These are phyloP conservation scores for Antigone vipio DNA, from an alignment of 2,113 vertebrate species.

Conservation along the genomic window DNA sequence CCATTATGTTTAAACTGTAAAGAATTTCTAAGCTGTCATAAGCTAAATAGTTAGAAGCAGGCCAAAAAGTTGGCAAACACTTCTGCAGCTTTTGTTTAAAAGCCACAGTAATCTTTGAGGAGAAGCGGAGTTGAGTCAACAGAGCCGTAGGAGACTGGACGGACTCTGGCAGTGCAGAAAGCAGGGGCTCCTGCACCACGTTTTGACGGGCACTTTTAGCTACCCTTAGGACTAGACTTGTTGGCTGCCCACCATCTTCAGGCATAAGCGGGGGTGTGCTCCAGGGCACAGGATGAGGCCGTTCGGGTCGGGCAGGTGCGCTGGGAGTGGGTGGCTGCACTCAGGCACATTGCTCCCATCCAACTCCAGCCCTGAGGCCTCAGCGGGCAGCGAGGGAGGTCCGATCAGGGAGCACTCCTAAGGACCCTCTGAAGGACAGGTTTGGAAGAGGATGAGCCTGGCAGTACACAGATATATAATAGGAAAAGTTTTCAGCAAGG, in stretches of 20 bases:
- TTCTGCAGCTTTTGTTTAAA: background rate
- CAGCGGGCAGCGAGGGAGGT: background rate
- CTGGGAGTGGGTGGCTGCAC: accelerated
- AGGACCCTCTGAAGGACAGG: background rate
- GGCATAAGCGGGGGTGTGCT: background rate
- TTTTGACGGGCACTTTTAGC: background rate
- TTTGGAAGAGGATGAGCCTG: background rate
- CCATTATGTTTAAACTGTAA: background rate
- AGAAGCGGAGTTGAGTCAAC: background rate
- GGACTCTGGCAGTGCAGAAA: background rate
- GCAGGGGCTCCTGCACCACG: background rate
- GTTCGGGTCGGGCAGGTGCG: background rate
- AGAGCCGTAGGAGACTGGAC: accelerated
- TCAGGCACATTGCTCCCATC: background rate
- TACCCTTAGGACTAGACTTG: background rate
- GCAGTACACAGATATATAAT: background rate
- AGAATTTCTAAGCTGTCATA: background rate
- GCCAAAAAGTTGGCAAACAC: background rate
- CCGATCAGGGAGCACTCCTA: background rate
- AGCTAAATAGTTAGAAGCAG: background rate
- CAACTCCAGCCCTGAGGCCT: background rate
- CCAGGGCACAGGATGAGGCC: background rate
- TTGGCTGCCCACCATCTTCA: background rate
- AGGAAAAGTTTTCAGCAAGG: background rate
- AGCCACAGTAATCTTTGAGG: background rate